These are phyloP conservation scores for Scaptomyza hsui DNA, from an alignment of 1,140 invertebrate species.

Conservation along the genomic window DNA sequence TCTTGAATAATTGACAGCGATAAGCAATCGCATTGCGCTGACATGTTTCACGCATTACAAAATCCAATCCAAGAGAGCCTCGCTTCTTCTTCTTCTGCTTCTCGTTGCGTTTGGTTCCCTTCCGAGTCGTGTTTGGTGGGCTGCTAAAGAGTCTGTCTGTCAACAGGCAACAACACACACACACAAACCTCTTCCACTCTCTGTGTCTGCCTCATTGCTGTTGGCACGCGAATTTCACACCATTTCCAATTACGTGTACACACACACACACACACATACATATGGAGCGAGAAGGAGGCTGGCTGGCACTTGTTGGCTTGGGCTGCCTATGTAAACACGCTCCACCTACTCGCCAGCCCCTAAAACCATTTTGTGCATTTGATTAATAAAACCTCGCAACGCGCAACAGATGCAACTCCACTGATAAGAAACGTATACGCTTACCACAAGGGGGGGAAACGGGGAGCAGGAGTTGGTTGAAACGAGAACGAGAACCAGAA, in stretches of 20 bases:
- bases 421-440: constrained; percentile 65
- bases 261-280: background rate
- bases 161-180: constrained; percentile 11
- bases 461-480: background rate
- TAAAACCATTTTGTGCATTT: constrained; percentile 82
- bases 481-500: constrained; percentile 8
- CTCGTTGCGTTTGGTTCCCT: constrained; percentile 19
- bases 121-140: constrained; percentile 37
- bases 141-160: constrained; percentile 17
- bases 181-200: background rate
- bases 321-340: constrained; percentile 75
- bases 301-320: constrained; percentile 52
- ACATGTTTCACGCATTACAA: constrained; percentile 81
- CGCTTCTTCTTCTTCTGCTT: constrained; percentile 28
- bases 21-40: constrained; percentile 81
- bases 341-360: constrained; percentile 78
- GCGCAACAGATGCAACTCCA: constrained; percentile 65
- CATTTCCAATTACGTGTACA: constrained; percentile 73
- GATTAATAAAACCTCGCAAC: constrained; percentile 83
- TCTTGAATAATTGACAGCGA: constrained; percentile 78
- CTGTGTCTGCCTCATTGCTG: constrained; percentile 22
- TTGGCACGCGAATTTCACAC: constrained; percentile 80
- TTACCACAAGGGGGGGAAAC: constrained; percentile 17
- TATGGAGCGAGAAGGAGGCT: constrained; percentile 2
- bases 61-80: constrained; percentile 38